A percentile compares a stretch with the other conserved stretches of the same genome.
Conservation (phyloP, 2,888 invertebrate genomes). For the Melanargia galathea region DNA sequence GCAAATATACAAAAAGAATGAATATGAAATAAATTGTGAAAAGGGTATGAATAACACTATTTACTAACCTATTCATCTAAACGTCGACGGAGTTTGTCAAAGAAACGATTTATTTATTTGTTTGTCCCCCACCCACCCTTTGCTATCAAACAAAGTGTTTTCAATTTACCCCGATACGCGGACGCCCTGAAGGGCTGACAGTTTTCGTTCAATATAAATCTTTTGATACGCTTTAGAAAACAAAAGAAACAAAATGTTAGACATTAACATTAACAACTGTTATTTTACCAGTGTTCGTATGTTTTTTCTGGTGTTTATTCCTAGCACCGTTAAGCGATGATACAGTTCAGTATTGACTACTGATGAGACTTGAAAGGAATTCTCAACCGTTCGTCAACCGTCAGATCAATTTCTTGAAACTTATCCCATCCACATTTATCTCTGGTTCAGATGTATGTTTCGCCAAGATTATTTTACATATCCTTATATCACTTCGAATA, state of each 20-base stretch:
- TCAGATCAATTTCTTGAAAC: no score
- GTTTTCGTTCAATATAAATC: constrained; percentile 7
- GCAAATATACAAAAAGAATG: no score
- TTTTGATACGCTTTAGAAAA: neutral
- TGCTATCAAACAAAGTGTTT: constrained; percentile 2
- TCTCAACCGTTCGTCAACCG: no score
- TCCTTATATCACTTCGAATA: no score
- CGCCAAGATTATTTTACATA: no score
- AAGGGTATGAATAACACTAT: no score
- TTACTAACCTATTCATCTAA: no score
- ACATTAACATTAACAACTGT: neutral
- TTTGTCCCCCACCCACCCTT: neutral
- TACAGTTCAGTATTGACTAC: neutral
- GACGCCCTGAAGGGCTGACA: neutral
- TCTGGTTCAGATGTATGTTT: no score
- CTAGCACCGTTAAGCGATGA: neutral
- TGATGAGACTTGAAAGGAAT: neutral
- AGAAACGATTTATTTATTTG: neutral
- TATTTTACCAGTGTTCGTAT: neutral
- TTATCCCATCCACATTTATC: no score
- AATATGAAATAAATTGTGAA: no score
- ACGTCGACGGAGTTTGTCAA: neutral
- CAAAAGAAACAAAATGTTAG: neutral
- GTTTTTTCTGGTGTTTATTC: neutral
- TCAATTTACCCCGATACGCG: neutral